phyloP scores from a whole-genome alignment of 2,113 vertebrate species.

The Philantomba maxwellii region DNA sequence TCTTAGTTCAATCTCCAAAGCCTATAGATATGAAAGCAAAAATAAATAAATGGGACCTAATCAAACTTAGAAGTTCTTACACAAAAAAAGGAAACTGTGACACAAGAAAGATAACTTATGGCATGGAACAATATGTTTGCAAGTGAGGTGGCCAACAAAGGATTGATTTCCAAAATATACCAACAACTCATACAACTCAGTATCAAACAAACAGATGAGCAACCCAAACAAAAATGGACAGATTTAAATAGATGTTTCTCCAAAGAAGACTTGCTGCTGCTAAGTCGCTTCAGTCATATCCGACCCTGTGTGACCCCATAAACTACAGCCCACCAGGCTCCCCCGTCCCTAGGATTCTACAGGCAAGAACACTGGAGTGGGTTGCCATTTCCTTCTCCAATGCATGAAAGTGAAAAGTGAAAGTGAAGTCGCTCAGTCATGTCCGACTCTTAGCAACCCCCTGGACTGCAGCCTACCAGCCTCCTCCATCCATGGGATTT shows the following conservation, averaged over 20 bases:
- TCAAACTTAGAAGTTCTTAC: neutral
- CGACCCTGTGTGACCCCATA: too few species aligned
- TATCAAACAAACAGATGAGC: neutral
- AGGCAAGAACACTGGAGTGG: too few species aligned
- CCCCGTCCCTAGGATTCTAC: too few species aligned
- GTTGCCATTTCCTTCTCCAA: too few species aligned
- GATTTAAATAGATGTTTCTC: neutral
- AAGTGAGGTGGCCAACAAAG: neutral
- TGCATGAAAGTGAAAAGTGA: too few species aligned
- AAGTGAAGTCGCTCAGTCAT: too few species aligned
- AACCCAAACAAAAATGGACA: neutral
- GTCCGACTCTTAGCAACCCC: fast-evolving
- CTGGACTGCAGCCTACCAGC: too few species aligned
- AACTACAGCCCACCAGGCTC: too few species aligned
- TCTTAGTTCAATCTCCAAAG: neutral
- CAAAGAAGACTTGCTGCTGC: too few species aligned
- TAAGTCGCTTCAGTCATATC: too few species aligned
- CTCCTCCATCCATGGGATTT: too few species aligned
- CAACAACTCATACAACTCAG: neutral
- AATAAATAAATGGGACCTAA: neutral
- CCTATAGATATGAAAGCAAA: neutral
- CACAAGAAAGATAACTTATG: neutral
- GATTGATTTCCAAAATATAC: neutral
- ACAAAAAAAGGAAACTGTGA: neutral
- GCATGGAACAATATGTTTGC: neutral